These are phyloP conservation scores for Kuschelorhynchus macadamiae DNA, from an alignment of 2,888 invertebrate genomes.

Conservation along the genomic window DNA sequence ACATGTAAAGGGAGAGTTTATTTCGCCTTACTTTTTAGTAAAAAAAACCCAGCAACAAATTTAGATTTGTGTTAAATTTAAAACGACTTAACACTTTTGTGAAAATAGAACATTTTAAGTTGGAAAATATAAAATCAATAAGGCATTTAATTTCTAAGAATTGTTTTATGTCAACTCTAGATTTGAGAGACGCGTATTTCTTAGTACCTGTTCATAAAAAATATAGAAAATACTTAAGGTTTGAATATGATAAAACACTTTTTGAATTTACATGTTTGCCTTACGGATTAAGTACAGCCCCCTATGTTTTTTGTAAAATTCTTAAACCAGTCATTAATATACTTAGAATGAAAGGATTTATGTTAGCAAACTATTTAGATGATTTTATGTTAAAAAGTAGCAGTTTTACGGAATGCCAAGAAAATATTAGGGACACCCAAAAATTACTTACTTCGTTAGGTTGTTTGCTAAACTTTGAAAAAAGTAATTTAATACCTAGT, in stretches of 20 bases:
- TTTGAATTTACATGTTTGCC: constrained; percentile 1
- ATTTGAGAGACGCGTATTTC: not conserved
- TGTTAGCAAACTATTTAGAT: not conserved
- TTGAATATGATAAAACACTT: not conserved
- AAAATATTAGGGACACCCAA: not conserved
- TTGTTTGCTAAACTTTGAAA: not conserved
- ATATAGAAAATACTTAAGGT: too few relatives aligned
- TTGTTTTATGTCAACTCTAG: not conserved
- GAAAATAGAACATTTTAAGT: not conserved
- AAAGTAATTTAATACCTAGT: not conserved
- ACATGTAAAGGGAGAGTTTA: too few relatives aligned
- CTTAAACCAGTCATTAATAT: not conserved
- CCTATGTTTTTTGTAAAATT: not conserved
- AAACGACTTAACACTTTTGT: too few relatives aligned
- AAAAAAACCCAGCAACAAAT: too few relatives aligned
- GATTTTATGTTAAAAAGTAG: not conserved
- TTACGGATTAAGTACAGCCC: not conserved
- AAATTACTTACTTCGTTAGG: not conserved
- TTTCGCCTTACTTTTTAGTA: too few relatives aligned
- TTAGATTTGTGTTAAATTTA: too few relatives aligned
- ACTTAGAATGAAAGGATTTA: not conserved
- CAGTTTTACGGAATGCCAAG: not conserved
- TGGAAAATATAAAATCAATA: not conserved
- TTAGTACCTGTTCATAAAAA: not conserved
- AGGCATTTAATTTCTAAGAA: not conserved